Base-by-base conservation (phyloP, 2,888 invertebrate genomes). In the Slavum lentiscoides region DNA sequence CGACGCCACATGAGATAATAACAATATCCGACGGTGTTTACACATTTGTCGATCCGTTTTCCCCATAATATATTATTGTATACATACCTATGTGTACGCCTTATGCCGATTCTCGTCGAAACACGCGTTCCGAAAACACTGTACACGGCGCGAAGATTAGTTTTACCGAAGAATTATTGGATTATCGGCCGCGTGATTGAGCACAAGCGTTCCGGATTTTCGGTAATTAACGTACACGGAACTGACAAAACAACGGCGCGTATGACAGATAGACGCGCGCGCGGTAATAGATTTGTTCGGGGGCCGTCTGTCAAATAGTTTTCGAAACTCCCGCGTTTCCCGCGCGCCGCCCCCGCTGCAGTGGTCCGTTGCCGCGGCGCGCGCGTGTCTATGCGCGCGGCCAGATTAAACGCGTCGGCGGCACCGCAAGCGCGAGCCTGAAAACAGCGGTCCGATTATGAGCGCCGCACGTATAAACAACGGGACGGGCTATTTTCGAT, bases 141-240 rank as follows among this genome's bases (percentile, higher is more conserved):
- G 2, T 30, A 30, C 30, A 67, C 75, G 80, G 43, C 58, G 64
- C 23, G 64, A 80, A 72, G 80, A 80, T 80, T 80, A 80, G 80
- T 80, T 72, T 70, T 72, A 58, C 64, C 70, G 64, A 72, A 72
- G 70, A 72, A 58, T 80, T 80, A 80, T 80, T 72, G 80, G 80
- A 80, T 80, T 80, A 80, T 80, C 80, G 72, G 80, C 6, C n/a
- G 80, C 80, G 80, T 80, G 80, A 80, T 80, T 64, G 80, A 80
- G 70, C 80, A 80, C 80, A 72, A 80, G 72, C 58, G 80, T 80
- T 72, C 72, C 70, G 80, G 80, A 80, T 80, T 80, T 80, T 70
- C 80, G 80, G 80, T 80, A 80, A 80, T 80, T 80, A 80, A 80
- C 80, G 80, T 72, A 72, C 53, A 66, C 62, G 3, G 72, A 80